A percentile compares a stretch with the other conserved stretches of the same genome.
Evolutionary conservation across 1,140 invertebrate genomes (phyloP).

Genomic region (Drosophila baimaii): DNA sequence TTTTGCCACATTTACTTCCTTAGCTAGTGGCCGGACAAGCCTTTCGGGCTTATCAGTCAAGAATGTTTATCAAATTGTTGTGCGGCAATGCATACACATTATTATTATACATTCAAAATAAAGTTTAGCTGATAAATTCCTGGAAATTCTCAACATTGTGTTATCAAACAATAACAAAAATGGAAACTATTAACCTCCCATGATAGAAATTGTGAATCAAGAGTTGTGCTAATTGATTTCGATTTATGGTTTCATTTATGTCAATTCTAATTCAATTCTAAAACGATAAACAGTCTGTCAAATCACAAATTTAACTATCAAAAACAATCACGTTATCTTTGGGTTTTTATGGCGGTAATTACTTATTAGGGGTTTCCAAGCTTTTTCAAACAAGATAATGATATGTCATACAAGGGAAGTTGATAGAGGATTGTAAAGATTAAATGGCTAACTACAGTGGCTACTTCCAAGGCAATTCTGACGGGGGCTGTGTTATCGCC

Average conservation of each 20-base stretch:
- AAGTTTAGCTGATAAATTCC: not conserved
- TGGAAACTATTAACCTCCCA: not conserved
- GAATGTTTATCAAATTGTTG: conserved; percentile 2
- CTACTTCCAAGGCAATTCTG: not conserved
- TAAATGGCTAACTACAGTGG: not conserved
- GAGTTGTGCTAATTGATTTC: not conserved
- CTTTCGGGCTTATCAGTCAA: conserved; percentile 9
- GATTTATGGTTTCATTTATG: not conserved
- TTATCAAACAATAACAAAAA: not conserved
- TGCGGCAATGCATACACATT: not conserved
- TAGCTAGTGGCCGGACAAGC: not conserved
- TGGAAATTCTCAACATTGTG: not conserved
- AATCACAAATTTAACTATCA: not conserved
- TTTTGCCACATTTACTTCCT: conserved; percentile 30
- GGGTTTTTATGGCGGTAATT: conserved; percentile 7
- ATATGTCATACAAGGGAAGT: not conserved
- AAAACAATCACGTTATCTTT: not conserved
- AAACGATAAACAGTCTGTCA: conserved; percentile 2
- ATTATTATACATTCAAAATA: conserved; percentile 2
- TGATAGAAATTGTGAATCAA: not conserved
- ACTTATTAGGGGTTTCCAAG: not conserved
- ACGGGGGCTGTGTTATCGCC: conserved; percentile 18
- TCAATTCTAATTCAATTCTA: not conserved
- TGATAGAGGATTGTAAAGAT: not conserved
- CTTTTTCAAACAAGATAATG: not conserved